These are phyloP conservation scores for Catocala sponsa DNA, from an alignment of 2,888 invertebrate species.

Conservation along the genomic window DNA sequence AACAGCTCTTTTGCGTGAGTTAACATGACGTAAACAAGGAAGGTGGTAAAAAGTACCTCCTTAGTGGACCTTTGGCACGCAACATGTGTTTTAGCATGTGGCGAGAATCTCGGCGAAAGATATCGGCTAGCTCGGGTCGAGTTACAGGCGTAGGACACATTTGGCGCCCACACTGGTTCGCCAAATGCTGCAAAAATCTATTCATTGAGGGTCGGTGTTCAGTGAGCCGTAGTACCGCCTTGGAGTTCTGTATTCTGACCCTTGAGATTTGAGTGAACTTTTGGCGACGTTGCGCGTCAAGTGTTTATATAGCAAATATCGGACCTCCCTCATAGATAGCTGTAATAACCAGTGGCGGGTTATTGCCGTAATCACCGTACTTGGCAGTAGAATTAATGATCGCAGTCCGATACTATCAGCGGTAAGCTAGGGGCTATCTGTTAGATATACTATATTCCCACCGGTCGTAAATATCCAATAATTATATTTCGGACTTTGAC, in stretches of 20 bases:
- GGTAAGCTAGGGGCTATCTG: constrained; percentile 24
- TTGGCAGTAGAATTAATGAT: constrained; percentile 26
- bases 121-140: constrained; percentile 64
- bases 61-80: constrained; percentile 78
- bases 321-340: constrained; percentile 17
- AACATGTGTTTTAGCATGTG: constrained; percentile 75
- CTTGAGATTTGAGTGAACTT: constrained; percentile 57
- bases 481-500: neutral
- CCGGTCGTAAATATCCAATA: constrained; percentile 1
- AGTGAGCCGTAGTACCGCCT: constrained; percentile 65
- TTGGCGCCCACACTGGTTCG: constrained; percentile 76
- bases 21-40: constrained; percentile 67
- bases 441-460: constrained; percentile 14
- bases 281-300: constrained; percentile 6
- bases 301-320: neutral
- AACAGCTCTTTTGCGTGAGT: constrained; percentile 44
- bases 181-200: constrained; percentile 76
- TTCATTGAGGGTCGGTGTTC: constrained; percentile 68
- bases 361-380: constrained; percentile 17
- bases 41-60: constrained; percentile 74
- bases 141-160: constrained; percentile 77
- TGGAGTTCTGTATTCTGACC: constrained; percentile 57
- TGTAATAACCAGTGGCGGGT: constrained; percentile 7
- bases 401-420: constrained; percentile 23
- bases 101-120: constrained; percentile 77